Evolutionary conservation across 1,140 invertebrate species (phyloP).

Genomic region (Trichonephila inaurata): DNA sequence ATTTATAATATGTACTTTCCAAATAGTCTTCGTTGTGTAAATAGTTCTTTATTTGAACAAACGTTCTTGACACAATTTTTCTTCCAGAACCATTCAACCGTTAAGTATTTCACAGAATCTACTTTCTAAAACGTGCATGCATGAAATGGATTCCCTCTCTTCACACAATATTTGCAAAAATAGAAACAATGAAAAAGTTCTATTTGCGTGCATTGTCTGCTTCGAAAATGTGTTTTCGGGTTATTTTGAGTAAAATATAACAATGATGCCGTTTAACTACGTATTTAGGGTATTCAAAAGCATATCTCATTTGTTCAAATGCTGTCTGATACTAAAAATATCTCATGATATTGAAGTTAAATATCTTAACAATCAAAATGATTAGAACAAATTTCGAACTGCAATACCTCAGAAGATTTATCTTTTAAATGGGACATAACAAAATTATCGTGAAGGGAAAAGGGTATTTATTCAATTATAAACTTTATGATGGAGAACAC

Average conservation of each 20-base stretch:
- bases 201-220: background rate
- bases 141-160: background rate
- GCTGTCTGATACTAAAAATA: too few relatives aligned
- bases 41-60: background rate
- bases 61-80: slow-evolving; percentile 22
- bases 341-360: too few relatives aligned
- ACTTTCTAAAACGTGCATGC: background rate
- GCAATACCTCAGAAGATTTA: too few relatives aligned
- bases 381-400: too few relatives aligned
- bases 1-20: too few relatives aligned
- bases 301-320: too few relatives aligned
- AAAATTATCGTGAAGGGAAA: too few relatives aligned
- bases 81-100: background rate
- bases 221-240: background rate
- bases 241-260: background rate
- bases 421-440: too few relatives aligned
- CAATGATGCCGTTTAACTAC: background rate
- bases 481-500: too few relatives aligned
- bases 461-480: too few relatives aligned
- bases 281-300: too few relatives aligned
- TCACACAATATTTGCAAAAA: background rate
- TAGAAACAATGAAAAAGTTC: background rate
- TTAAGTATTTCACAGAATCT: background rate
- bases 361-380: too few relatives aligned
- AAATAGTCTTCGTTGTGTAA: background rate